Base-by-base conservation (phyloP, 2,113 vertebrate genomes). In the Catagonus wagneri region DNA sequence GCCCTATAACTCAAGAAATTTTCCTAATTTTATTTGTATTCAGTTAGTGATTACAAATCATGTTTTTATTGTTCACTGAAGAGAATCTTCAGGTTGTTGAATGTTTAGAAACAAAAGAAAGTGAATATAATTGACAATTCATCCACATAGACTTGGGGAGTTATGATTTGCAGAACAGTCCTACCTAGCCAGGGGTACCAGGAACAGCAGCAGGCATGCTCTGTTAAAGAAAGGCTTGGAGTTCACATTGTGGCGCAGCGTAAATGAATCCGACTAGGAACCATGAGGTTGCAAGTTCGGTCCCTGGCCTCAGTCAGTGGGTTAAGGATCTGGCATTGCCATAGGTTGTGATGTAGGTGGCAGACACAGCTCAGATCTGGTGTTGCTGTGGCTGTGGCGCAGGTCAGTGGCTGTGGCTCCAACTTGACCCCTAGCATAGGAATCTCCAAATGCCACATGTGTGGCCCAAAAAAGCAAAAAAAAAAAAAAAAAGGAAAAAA, bases 61-160 rank as follows among this genome's bases (percentile, higher is more conserved):
- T n/a, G 20, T 60, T 61, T 52, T 22, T 87, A 74, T 32, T 81
- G 69, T 23, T 83, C 34, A 69, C 19, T 89, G 86, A 95, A 90
- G 50, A 85, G 56, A 93, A 69, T 65, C 56, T 72, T 80, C 25
- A 86, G 50, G n/a, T n/a, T 9, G 54, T 34, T 61, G 27, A 39
- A 56, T 34, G 25, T 84, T 79, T 17, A 89, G 39, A 89, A 84
- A 79, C 39, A 84, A 76, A 86, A 36, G 44, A 65, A 93, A 95
- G 27, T 86, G 72, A 89, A 66, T 58, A 60, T 80, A 69, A 75
- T 44, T 85, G 36, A 78, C 27, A 61, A 89, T 56, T 61, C 11
- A 10, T 36, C 52, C 19, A 54, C 83, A 78, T 0, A 92, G 22
- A 65, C 39, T 56, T 20, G 29, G 17, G 20, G 1, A 52, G 19